Conservation (phyloP, 1,140 invertebrate genomes). For the Calosoma granatense region DNA sequence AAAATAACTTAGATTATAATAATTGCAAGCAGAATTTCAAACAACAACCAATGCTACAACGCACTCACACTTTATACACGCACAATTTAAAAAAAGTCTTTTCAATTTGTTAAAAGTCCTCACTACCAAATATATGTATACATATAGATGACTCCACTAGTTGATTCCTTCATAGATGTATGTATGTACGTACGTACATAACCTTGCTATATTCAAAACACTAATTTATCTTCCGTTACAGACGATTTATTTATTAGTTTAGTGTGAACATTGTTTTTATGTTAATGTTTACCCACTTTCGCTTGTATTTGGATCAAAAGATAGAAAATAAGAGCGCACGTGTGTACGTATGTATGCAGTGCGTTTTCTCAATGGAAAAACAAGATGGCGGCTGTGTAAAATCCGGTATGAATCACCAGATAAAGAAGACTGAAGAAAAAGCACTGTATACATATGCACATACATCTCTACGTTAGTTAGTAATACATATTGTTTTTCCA, state of each 20-base stretch:
- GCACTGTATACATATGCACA: too few relatives aligned
- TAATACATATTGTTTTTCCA: neutral
- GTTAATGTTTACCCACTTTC: neutral
- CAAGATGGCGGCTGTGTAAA: too few relatives aligned
- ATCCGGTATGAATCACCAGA: too few relatives aligned
- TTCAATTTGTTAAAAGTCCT: constrained; percentile 7
- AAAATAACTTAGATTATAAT: too few relatives aligned
- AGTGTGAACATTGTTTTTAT: neutral
- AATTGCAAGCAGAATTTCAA: neutral
- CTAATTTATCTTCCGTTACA: neutral
- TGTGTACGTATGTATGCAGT: neutral
- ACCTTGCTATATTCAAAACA: neutral
- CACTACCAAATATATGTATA: constrained; percentile 3
- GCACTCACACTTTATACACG: neutral
- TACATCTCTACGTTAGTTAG: too few relatives aligned
- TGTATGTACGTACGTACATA: too few relatives aligned
- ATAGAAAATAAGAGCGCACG: too few relatives aligned
- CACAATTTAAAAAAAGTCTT: constrained; percentile 6
- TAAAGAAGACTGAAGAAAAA: too few relatives aligned
- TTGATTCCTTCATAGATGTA: too few relatives aligned
- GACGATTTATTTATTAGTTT: too few relatives aligned
- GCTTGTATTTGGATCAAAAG: neutral
- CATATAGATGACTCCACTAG: neutral
- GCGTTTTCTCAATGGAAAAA: too few relatives aligned
- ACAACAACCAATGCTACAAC: neutral